Conservation (phyloP, 1,140 invertebrate species). For the Lordiphosa stackelbergi region DNA sequence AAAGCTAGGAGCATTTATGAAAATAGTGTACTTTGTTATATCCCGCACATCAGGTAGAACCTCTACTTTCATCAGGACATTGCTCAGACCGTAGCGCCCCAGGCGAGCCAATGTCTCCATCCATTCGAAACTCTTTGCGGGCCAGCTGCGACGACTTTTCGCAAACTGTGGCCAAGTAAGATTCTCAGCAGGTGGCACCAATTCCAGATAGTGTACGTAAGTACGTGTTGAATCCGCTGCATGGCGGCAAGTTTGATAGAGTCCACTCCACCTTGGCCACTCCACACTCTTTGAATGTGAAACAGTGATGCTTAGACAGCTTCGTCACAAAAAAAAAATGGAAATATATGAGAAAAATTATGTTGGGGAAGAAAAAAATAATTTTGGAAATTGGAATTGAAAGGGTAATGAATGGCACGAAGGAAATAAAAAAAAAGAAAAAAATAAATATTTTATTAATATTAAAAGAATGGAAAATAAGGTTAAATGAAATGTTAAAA, state of each 20-base stretch:
- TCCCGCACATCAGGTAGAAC: constrained; percentile 5
- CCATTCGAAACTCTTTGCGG: constrained; percentile 47
- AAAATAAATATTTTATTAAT: too few relatives aligned
- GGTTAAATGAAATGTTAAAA: too few relatives aligned
- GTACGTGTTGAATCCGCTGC: neutral
- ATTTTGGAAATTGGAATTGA: too few relatives aligned
- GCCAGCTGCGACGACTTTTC: constrained; percentile 11
- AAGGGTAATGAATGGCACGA: too few relatives aligned
- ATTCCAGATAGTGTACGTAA: constrained; percentile 17
- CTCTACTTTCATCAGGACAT: constrained; percentile 27
- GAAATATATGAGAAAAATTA: too few relatives aligned
- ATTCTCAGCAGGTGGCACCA: constrained; percentile 25
- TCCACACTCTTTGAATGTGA: too few relatives aligned
- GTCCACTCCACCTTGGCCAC: constrained; percentile 29
- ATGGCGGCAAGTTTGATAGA: constrained; percentile 30
- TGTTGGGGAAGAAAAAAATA: too few relatives aligned
- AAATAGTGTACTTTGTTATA: constrained; percentile 17
- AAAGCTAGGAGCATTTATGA: constrained; percentile 32
- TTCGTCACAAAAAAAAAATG: too few relatives aligned
- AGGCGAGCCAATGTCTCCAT: constrained; percentile 48
- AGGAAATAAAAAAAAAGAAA: too few relatives aligned
- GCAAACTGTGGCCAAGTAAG: constrained; percentile 46
- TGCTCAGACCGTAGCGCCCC: constrained; percentile 44
- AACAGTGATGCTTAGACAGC: too few relatives aligned
- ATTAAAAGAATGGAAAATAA: too few relatives aligned